Conservation (phyloP, 2,113 vertebrate genomes). For the Rhegmatorhina hoffmannsi region DNA sequence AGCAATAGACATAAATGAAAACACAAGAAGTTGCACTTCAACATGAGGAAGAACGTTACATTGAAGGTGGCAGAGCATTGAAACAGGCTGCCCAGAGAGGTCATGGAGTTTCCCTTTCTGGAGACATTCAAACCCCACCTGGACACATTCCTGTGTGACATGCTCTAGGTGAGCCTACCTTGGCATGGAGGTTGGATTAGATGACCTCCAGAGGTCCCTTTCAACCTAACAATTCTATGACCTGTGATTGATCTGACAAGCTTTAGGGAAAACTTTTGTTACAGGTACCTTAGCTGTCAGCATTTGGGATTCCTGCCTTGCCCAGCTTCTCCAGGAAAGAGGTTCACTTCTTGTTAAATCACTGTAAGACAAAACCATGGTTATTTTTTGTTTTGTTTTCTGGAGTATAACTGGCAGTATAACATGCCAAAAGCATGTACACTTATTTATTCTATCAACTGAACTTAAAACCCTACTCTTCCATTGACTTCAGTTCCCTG, state of each 20-base stretch:
- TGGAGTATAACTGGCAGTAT: background rate
- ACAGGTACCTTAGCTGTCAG: background rate
- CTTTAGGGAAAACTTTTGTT: background rate
- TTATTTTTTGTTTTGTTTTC: background rate
- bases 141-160: background rate
- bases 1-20: background rate
- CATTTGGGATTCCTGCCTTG: background rate
- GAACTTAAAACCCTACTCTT: background rate
- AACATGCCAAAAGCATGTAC: background rate
- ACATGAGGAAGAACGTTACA: background rate
- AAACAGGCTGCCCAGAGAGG: background rate
- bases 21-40: background rate
- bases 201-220: background rate
- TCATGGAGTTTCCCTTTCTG: background rate
- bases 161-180: background rate
- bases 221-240: background rate
- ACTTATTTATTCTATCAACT: background rate
- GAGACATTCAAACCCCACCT: background rate
- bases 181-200: too few relatives aligned
- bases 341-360: background rate
- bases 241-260: background rate
- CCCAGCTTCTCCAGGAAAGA: background rate
- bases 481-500: background rate
- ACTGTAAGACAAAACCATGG: background rate
- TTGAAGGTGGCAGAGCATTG: background rate